These are phyloP conservation scores for Anser brachyrhynchus DNA, from an alignment of 2,113 vertebrate genomes.

Conservation along the genomic window DNA sequence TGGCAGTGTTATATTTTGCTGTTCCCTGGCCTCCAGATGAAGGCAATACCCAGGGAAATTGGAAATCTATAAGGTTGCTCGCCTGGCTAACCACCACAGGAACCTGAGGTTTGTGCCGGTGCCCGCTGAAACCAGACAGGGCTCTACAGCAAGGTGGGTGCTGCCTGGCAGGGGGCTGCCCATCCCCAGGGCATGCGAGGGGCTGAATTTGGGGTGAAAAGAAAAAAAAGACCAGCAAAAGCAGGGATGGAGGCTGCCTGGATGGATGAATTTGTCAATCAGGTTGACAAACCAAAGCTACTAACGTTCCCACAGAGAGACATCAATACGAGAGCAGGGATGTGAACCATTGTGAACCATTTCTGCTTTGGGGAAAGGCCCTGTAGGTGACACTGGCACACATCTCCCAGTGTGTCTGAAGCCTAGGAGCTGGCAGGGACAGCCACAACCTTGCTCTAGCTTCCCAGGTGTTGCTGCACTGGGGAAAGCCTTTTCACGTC, in stretches of 20 bases:
- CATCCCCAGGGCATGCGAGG: not conserved
- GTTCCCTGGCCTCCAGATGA: not conserved
- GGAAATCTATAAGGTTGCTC: not conserved
- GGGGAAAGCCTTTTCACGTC: not conserved
- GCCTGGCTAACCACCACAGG: not conserved
- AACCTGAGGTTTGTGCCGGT: not conserved
- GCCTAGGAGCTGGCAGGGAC: not conserved
- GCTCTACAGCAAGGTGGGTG: not conserved
- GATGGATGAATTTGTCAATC: not conserved
- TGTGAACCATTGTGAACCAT: accelerated
- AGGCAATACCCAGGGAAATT: not conserved
- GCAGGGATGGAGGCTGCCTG: accelerated
- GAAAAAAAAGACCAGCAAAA: not conserved
- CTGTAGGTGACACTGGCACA: not conserved
- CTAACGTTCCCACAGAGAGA: not conserved
- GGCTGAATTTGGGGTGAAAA: not conserved
- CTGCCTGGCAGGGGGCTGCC: not conserved
- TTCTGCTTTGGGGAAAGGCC: not conserved
- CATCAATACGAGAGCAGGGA: accelerated
- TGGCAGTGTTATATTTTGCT: not conserved
- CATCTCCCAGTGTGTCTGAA: not conserved
- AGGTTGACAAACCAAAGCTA: not conserved
- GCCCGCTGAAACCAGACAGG: not conserved
- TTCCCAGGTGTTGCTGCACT: not conserved
- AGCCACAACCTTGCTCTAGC: not conserved